These are phyloP conservation scores for Drosophila sp. DNA, from an alignment of 1,140 invertebrate species.

Conservation along the genomic window DNA sequence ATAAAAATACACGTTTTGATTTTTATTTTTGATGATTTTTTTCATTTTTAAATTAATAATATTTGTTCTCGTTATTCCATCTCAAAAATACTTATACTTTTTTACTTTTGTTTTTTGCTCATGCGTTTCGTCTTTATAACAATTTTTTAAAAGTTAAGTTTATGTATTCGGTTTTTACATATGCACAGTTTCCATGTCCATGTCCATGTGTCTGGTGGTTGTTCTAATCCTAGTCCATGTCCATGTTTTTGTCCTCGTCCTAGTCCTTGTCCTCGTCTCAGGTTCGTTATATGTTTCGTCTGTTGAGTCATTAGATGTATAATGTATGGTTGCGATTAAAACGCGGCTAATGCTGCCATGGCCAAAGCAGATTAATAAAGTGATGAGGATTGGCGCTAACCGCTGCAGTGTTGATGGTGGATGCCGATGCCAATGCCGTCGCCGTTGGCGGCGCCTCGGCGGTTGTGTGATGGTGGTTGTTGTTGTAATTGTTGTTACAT, in stretches of 20 bases:
- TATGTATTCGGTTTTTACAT: conserved; percentile 70
- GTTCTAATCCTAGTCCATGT: conserved; percentile 23
- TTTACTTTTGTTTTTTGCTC: conserved; percentile 57
- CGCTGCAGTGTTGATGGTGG: conserved; percentile 29
- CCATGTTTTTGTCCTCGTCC: conserved; percentile 15
- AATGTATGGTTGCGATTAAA: conserved; percentile 43
- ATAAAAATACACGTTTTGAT: conserved; percentile 80
- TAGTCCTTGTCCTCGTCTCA: neutral
- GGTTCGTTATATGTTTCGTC: conserved; percentile 5
- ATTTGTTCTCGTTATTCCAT: conserved; percentile 82
- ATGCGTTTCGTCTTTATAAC: conserved; percentile 69
- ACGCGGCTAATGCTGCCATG: conserved; percentile 75
- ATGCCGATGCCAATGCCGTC: conserved; percentile 22
- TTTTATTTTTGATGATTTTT: conserved; percentile 69
- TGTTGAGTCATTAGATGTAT: conserved; percentile 20
- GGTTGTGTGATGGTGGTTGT: conserved; percentile 56
- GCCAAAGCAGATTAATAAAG: conserved; percentile 83
- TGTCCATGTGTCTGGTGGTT: conserved; percentile 31
- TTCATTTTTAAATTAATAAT: conserved; percentile 80
- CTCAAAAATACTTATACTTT: conserved; percentile 82
- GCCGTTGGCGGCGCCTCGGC: conserved; percentile 37
- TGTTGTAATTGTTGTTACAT: conserved; percentile 82
- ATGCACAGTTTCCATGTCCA: conserved; percentile 69
- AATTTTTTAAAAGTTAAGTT: conserved; percentile 73
- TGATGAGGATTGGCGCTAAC: conserved; percentile 77